Base-by-base conservation (phyloP, 1,140 invertebrate species). In the Zaprionus vittiger region DNA sequence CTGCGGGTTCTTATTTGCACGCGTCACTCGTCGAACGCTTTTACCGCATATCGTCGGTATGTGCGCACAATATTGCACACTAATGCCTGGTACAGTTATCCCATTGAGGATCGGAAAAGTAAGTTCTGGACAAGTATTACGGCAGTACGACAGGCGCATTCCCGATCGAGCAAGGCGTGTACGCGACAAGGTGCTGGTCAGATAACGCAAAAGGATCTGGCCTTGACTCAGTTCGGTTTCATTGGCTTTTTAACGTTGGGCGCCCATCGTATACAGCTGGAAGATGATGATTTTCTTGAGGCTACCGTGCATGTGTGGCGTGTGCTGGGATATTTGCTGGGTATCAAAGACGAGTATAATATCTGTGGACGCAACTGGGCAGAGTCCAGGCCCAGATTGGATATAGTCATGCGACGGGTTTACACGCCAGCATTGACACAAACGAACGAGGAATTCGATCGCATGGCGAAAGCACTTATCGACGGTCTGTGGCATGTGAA, bases 271-370 rank as follows among this genome's bases (percentile, higher is more conserved):
- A 93, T 97, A 34, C 96, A 96, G 1, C 93, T 97, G 3, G 54
- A 93, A 14, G 94, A 93, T 20, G 79, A 93, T 11, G 94, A 95
- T 26, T 96, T 96, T 60, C 82, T 96, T n/a, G 95, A 96, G 57
- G 95, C 95, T n/a, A 95, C 97, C 59, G 92, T 97, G 2, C 97
- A 98, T 90, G 95, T 98, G 79, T 98, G 97, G 97, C 94, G 95
- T 49, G 95, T 96, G 1, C 95, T 98, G 34, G 97, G 97, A 1
- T 94, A 96, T 80, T 92, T 97, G 82, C 94, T 98, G 54, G 97
- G 97, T 2, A 95, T 98, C 15, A 95, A 97, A 73, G 97, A 98
- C 80, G 91, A 92, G 55, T 93, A 91, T 67, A 93, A 93, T 60
- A 75, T 93, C 5, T 93, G 92, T 41, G 85, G 87, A 0, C 47